Conservation (phyloP, 2,888 invertebrate genomes). For the Drosophila sordidula region DNA sequence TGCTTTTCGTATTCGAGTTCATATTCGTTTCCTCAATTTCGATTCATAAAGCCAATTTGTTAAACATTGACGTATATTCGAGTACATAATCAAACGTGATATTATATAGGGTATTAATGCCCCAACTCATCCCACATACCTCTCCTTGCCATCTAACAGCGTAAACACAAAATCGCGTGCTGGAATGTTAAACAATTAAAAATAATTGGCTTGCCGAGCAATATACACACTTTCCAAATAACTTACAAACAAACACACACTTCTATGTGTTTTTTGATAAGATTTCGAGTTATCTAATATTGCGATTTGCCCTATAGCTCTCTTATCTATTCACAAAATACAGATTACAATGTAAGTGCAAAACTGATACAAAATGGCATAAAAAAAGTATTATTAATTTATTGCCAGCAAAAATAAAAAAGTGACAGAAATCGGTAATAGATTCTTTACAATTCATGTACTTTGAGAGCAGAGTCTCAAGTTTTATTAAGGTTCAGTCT, state of each 20-base stretch:
- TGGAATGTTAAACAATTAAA: conserved; percentile 56
- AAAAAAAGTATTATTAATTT: conserved; percentile 3
- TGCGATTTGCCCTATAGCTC: conserved; percentile 28
- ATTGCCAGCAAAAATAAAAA: conserved; percentile 4
- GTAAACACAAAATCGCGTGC: conserved; percentile 30
- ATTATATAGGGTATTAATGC: conserved; percentile 16
- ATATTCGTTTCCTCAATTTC: conserved; percentile 67
- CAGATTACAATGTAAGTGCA: conserved; percentile 18
- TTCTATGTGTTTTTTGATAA: conserved; percentile 30
- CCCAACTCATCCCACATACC: conserved; percentile 3
- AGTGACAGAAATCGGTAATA: conserved; percentile 6
- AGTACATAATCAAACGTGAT: conserved; percentile 41
- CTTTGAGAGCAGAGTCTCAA: neutral
- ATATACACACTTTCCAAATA: conserved; percentile 48
- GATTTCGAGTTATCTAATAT: conserved; percentile 42
- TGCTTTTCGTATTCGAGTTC: conserved; percentile 65
- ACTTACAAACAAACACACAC: conserved; percentile 27
- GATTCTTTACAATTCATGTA: conserved; percentile 5
- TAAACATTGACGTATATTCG: conserved; percentile 39
- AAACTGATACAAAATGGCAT: conserved; percentile 5
- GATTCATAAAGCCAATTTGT: conserved; percentile 59
- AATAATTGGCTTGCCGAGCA: conserved; percentile 21
- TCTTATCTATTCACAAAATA: conserved; percentile 15
- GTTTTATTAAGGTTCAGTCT: conserved; percentile 23
- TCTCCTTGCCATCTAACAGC: conserved; percentile 11